Percentiles rank a stretch among this genome's conserved stretches.
Evolutionary conservation across 2,113 vertebrate species (phyloP).

Genomic region (Clarias macrocephalus): DNA sequence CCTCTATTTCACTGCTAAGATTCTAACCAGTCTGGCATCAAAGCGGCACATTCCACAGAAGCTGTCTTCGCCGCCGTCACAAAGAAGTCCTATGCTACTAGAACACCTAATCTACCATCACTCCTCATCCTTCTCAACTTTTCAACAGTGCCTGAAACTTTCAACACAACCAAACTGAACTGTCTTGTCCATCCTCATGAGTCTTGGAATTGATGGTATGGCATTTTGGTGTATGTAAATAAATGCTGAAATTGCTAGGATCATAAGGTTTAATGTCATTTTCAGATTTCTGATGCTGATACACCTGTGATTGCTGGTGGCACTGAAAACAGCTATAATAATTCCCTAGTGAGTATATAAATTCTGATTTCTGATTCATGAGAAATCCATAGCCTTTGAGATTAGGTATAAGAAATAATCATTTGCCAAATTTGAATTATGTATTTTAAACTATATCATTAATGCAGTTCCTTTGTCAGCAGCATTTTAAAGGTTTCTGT

Average conservation of each 20-base stretch:
- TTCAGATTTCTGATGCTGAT: constrained; percentile 90
- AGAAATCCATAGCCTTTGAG: background rate
- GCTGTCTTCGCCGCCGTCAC: background rate
- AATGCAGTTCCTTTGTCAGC: background rate
- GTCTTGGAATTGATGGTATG: background rate
- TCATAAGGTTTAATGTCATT: background rate
- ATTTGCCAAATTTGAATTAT: background rate
- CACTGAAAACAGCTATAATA: constrained; percentile 80
- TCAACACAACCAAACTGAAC: background rate
- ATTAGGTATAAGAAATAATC: background rate
- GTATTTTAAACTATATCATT: background rate
- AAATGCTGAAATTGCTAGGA: background rate
- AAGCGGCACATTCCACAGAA: background rate
- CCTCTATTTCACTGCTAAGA: background rate
- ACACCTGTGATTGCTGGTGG: constrained; percentile 85
- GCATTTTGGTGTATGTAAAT: background rate
- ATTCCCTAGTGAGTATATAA: constrained; percentile 82
- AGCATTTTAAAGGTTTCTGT: background rate
- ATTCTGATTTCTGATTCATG: background rate
- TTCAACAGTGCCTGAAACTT: background rate
- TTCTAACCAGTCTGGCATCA: background rate
- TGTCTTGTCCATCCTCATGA: background rate
- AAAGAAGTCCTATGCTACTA: background rate
- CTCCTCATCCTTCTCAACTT: background rate
- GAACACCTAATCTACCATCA: background rate